A percentile compares a stretch with the other conserved stretches of the same genome.
Evolutionary conservation across 2,797 vertebrate species (phyloP).

Genomic region (Hozukius guyotensis): DNA sequence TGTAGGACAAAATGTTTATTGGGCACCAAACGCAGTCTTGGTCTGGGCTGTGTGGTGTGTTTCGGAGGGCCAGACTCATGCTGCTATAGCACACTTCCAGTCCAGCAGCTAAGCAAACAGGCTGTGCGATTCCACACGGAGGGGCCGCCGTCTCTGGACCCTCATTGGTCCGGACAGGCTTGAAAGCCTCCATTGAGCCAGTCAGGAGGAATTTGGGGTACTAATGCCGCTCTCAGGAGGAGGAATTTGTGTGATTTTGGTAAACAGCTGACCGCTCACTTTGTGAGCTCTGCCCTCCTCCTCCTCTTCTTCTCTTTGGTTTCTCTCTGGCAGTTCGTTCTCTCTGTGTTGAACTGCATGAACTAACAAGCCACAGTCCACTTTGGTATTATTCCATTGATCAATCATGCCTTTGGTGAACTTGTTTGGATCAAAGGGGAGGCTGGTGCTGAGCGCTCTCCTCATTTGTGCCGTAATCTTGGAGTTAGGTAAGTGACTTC

Average conservation of each 20-base stretch:
- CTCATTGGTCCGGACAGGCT: conserved; percentile 76
- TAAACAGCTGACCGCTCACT: conserved; percentile 72
- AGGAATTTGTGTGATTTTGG: conserved; percentile 77
- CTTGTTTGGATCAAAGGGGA: conserved; percentile 61
- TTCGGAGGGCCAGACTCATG: conserved; percentile 26
- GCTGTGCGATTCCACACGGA: conserved; percentile 61
- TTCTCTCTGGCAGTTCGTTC: conserved; percentile 4
- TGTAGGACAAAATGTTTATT: background rate
- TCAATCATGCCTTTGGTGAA: conserved; percentile 62
- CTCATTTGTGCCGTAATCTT: conserved; percentile 74
- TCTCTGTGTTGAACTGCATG: conserved; percentile 38
- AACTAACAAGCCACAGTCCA: conserved; percentile 42
- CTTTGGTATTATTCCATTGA: conserved; percentile 30
- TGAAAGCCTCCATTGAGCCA: conserved; percentile 81
- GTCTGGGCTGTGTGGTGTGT: conserved; percentile 2
- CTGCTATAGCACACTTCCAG: conserved; percentile 59
- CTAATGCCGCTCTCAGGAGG: conserved; percentile 65
- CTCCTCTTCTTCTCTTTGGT: conserved; percentile 25
- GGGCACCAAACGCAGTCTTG: conserved; percentile 41
- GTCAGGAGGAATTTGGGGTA: conserved; percentile 74
- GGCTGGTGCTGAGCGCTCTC: conserved; percentile 62
- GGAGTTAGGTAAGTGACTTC: conserved; percentile 81
- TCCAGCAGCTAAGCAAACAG: conserved; percentile 83
- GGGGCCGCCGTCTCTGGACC: conserved; percentile 53
- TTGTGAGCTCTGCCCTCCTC: conserved; percentile 31